phyloP scores from a whole-genome alignment of 2,113 vertebrate species.

The Pangasianodon gigas region DNA sequence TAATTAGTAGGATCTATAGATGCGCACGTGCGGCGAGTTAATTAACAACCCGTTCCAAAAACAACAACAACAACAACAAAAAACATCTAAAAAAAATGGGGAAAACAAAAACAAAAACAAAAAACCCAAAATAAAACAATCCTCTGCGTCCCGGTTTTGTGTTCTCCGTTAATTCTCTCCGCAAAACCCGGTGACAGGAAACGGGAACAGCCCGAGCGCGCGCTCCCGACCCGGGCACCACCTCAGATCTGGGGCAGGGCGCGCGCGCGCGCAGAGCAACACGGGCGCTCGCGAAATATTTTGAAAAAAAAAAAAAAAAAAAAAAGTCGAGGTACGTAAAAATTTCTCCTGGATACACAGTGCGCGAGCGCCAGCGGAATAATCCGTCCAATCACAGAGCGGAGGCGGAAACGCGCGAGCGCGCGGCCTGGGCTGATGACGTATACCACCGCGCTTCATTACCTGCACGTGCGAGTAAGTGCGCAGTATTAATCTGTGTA shows the following conservation, averaged over 20 bases:
- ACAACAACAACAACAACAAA: neutral
- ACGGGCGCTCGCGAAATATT: neutral
- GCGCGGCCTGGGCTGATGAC: neutral
- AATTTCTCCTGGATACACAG: constrained; percentile 50
- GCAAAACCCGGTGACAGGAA: neutral
- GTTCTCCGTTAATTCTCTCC: neutral
- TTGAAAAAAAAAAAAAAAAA: neutral
- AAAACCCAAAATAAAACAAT: neutral
- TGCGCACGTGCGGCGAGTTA: neutral
- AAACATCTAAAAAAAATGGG: neutral
- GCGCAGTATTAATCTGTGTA: too few relatives aligned
- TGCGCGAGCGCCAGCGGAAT: neutral
- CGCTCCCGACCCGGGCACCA: constrained; percentile 12
- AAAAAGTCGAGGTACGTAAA: neutral
- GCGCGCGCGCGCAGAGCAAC: neutral
- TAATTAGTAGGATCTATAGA: neutral
- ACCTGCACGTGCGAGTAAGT: neutral
- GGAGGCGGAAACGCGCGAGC: neutral
- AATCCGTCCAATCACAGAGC: constrained; percentile 37
- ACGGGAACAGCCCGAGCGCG: neutral
- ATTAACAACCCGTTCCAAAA: neutral
- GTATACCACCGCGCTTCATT: neutral
- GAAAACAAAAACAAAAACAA: neutral
- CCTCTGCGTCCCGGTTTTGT: neutral
- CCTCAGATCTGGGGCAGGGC: neutral